A percentile compares a stretch with the other conserved stretches of the same genome.
Evolutionary conservation across 2,113 vertebrate genomes (phyloP).

Genomic region (Sinocyclocheilus rhinocerous): DNA sequence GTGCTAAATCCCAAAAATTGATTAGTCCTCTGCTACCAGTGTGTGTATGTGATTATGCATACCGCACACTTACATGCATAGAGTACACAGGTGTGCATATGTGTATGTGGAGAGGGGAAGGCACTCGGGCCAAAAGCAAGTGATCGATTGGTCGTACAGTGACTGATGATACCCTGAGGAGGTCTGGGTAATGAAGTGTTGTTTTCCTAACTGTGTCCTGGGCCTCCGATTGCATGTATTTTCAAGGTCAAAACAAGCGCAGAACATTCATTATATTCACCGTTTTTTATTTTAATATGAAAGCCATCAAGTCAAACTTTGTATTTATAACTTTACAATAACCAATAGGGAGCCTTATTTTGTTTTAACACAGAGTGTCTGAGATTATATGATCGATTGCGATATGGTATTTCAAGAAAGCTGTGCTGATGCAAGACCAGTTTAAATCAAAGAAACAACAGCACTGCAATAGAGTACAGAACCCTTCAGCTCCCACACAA

Average conservation of each 20-base stretch:
- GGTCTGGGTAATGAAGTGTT: conserved; percentile 53
- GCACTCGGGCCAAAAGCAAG: conserved; percentile 48
- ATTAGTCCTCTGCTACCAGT: conserved; percentile 33
- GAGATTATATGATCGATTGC: not conserved
- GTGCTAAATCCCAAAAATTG: conserved; percentile 18
- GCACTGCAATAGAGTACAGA: not conserved
- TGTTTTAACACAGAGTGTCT: conserved; percentile 4
- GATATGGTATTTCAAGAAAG: not conserved
- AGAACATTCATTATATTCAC: conserved; percentile 41
- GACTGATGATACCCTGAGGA: conserved; percentile 56
- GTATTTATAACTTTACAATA: conserved; percentile 28
- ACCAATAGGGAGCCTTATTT: not conserved
- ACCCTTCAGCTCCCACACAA: not conserved
- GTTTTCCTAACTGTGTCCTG: conserved; percentile 54
- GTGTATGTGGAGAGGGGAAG: conserved; percentile 16
- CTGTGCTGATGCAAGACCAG: not conserved
- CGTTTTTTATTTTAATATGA: conserved; percentile 13
- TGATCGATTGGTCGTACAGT: conserved; percentile 50
- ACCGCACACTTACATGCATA: not conserved
- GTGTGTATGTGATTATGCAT: conserved; percentile 9
- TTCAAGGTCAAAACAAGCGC: conserved; percentile 57
- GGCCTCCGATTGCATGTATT: conserved; percentile 44
- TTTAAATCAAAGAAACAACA: conserved; percentile 13
- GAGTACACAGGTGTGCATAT: conserved; percentile 13
- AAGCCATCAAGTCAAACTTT: conserved; percentile 29